These are phyloP conservation scores for Pipa parva DNA, from an alignment of 2,113 vertebrate species.

Conservation along the genomic window DNA sequence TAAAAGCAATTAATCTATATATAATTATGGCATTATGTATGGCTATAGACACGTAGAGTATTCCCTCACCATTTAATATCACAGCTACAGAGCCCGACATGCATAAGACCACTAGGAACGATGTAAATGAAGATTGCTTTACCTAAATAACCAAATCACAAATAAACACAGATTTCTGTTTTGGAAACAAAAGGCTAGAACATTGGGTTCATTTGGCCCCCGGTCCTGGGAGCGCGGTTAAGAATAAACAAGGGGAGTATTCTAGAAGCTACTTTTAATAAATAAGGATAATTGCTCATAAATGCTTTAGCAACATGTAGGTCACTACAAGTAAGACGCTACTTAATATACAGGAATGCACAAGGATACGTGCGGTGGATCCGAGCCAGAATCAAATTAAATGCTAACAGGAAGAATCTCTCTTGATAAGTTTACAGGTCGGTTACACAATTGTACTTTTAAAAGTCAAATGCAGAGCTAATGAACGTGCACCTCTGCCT, in stretches of 20 bases:
- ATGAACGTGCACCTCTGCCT: too few species aligned
- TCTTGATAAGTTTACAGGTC: too few species aligned
- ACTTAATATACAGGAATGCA: neutral
- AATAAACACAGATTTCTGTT: conserved; percentile 46
- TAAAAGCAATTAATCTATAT: too few species aligned
- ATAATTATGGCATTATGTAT: too few species aligned
- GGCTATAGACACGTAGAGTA: too few species aligned
- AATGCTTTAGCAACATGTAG: neutral
- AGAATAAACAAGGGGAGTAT: neutral
- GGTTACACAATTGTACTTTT: too few species aligned
- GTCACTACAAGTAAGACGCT: neutral
- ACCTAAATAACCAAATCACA: conserved; percentile 50
- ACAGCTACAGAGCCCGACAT: too few species aligned
- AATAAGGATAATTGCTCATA: neutral
- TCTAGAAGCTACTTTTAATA: neutral
- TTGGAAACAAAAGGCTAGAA: conserved; percentile 56
- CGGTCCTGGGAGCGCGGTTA: conserved; percentile 16
- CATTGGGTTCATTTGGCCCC: conserved; percentile 40
- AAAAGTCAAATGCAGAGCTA: too few species aligned
- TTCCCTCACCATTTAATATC: too few species aligned
- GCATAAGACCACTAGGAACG: neutral
- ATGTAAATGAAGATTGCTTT: neutral
- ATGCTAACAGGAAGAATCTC: neutral
- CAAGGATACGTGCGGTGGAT: neutral
- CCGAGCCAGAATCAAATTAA: neutral